A percentile compares a stretch with the other conserved stretches of the same genome.
phyloP scores from a whole-genome alignment of 2,888 invertebrate species.

The Fissipunctia ypsillon region DNA sequence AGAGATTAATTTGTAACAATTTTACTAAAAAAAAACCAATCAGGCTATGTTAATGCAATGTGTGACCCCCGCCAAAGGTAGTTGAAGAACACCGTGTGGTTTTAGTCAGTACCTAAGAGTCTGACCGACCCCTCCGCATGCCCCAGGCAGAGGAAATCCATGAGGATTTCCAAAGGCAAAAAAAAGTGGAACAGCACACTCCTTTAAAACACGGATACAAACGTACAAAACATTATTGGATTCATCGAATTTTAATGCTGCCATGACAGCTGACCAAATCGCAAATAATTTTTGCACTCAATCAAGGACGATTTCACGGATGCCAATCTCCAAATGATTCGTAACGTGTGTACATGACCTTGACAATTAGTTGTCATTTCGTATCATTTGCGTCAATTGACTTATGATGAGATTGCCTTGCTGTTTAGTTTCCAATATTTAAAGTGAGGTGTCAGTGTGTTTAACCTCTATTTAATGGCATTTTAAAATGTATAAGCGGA shows the following conservation, averaged over 20 bases:
- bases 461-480: conserved; percentile 50
- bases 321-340: conserved; percentile 34
- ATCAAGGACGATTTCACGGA: conserved; percentile 45
- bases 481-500: conserved; percentile 22
- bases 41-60: neutral
- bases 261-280: neutral
- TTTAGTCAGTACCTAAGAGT: neutral
- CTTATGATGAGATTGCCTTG: conserved; percentile 15
- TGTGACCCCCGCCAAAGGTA: neutral
- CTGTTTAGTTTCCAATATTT: conserved; percentile 32
- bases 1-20: neutral
- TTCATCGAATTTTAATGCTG: neutral
- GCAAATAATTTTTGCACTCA: neutral
- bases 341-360: conserved; percentile 46
- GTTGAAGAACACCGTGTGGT: no score
- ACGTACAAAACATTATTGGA: neutral
- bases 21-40: neutral
- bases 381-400: conserved; percentile 42
- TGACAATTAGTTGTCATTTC: conserved; percentile 41
- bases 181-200: neutral
- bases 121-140: neutral
- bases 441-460: conserved; percentile 50
- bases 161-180: no score
- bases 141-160: neutral
- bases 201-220: neutral